These are phyloP conservation scores for Sus cebifrons DNA, from an alignment of 2,797 vertebrate species.

Conservation along the genomic window DNA sequence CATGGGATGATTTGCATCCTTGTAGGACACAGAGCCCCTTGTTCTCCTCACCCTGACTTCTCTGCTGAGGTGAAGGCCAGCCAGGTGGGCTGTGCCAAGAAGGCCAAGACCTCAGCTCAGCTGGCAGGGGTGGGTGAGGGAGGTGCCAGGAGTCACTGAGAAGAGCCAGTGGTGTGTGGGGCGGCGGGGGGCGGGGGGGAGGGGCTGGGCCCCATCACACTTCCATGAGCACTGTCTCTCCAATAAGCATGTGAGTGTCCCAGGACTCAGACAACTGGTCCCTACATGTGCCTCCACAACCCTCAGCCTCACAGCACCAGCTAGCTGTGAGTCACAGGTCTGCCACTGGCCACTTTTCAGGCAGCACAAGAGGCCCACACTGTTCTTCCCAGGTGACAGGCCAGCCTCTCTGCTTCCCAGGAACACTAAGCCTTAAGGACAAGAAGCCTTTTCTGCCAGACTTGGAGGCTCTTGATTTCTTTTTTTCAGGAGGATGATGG, in stretches of 20 bases:
- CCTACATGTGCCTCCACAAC: neutral
- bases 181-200: neutral
- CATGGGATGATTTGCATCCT: neutral
- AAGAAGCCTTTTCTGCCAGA: neutral
- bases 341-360: neutral
- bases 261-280: neutral
- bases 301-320: neutral
- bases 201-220: neutral
- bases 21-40: neutral
- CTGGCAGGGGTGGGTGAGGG: neutral
- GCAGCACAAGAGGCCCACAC: neutral
- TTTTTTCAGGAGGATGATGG: neutral
- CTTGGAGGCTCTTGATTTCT: neutral
- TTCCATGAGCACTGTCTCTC: neutral
- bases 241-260: neutral
- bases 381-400: neutral
- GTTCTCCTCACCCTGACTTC: neutral
- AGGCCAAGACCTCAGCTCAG: neutral
- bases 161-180: neutral
- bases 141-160: fast-evolving
- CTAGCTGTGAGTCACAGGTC: neutral
- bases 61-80: neutral
- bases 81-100: neutral
- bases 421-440: neutral
- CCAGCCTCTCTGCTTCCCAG: neutral